phyloP scores from a whole-genome alignment of 1,140 invertebrate species.

The Amphibalanus amphitrite region DNA sequence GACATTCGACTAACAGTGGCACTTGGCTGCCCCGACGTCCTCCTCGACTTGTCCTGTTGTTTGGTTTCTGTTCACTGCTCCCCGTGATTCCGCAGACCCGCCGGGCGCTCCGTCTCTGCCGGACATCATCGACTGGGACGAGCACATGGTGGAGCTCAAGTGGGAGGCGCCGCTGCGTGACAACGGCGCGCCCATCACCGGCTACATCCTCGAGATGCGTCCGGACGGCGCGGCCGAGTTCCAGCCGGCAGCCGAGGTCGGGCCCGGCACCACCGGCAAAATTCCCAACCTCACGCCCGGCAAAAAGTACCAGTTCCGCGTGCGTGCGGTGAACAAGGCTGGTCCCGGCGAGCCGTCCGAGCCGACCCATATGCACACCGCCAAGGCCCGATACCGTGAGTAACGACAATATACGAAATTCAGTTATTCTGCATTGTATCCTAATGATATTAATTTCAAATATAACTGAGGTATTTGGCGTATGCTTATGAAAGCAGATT shows the following conservation, averaged over 20 bases:
- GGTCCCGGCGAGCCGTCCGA: constrained; percentile 88
- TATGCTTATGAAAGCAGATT: too few species aligned
- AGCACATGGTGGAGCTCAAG: constrained; percentile 77
- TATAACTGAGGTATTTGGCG: too few species aligned
- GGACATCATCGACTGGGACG: constrained; percentile 82
- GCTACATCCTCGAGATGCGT: constrained; percentile 80
- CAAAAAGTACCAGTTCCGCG: constrained; percentile 86
- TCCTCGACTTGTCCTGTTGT: too few species aligned
- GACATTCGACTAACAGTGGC: too few species aligned
- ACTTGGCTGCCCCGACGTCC: too few species aligned
- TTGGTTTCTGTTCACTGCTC: too few species aligned
- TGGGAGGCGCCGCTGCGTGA: constrained; percentile 92
- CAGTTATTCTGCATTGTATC: too few species aligned
- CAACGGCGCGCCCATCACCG: constrained; percentile 85
- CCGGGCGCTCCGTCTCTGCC: constrained; percentile 78
- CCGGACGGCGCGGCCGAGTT: constrained; percentile 41
- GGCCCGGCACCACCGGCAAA: constrained; percentile 45
- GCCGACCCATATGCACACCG: constrained; percentile 83
- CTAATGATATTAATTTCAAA: too few species aligned
- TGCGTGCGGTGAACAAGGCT: constrained; percentile 88
- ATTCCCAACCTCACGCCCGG: constrained; percentile 82
- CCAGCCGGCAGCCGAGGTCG: constrained; percentile 51
- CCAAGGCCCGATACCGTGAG: constrained; percentile 78
- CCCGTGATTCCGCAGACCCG: constrained; percentile 44
- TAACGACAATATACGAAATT: too few species aligned